phyloP scores from a whole-genome alignment of 2,888 invertebrate genomes.

The Pogonocherus hispidulus region DNA sequence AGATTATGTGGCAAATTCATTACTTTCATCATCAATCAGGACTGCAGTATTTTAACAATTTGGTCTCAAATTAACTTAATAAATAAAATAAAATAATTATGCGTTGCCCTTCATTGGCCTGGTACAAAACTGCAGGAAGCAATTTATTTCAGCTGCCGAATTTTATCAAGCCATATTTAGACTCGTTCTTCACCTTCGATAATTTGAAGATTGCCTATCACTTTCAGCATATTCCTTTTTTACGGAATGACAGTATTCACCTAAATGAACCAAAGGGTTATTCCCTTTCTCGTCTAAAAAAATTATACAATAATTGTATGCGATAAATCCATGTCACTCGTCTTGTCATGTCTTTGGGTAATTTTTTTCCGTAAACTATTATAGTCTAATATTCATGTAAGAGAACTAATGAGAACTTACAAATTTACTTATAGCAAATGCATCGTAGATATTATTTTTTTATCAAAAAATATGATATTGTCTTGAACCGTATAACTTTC shows the following conservation, averaged over 20 bases:
- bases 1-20: background rate
- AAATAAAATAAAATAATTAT: slow-evolving; percentile 2
- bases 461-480: too few relatives aligned
- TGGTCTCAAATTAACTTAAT: background rate
- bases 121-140: background rate
- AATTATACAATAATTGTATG: too few relatives aligned
- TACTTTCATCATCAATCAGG: background rate
- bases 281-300: too few relatives aligned
- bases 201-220: slow-evolving; percentile 3
- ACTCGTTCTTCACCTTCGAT: background rate
- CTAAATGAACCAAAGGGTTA: background rate
- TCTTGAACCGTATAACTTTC: too few relatives aligned
- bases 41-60: background rate
- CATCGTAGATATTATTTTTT: too few relatives aligned
- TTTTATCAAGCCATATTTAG: slow-evolving; percentile 13
- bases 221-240: background rate
- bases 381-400: too few relatives aligned
- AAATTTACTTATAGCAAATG: too few relatives aligned
- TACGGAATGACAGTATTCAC: background rate
- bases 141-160: slow-evolving; percentile 12
- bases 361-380: too few relatives aligned
- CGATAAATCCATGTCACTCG: too few relatives aligned
- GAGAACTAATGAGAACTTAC: too few relatives aligned
- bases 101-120: background rate
- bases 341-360: too few relatives aligned